Conservation (phyloP, 2,888 invertebrate species). For the Conomelus anceps region DNA sequence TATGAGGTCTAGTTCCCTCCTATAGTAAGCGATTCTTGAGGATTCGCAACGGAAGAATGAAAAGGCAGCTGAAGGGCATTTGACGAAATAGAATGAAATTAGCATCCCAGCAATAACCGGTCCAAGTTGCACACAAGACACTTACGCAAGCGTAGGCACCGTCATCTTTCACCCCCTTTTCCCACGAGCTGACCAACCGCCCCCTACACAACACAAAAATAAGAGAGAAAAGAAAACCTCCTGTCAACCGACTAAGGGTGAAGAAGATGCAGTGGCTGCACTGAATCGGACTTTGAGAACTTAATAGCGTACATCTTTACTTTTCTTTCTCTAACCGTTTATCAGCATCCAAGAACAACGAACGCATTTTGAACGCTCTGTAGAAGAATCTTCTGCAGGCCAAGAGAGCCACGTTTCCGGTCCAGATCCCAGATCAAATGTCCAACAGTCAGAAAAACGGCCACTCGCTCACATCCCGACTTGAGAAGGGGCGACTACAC, state of each 20-base stretch:
- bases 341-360: background rate
- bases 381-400: background rate
- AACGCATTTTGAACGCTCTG: background rate
- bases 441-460: background rate
- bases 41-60: no score
- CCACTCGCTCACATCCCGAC: background rate
- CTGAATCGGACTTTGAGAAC: background rate
- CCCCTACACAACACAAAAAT: background rate
- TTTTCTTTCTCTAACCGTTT: background rate
- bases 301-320: background rate
- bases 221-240: background rate
- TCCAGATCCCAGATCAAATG: background rate
- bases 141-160: background rate
- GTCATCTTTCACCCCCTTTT: constrained; percentile 1
- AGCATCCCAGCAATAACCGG: background rate
- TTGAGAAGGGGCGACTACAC: background rate
- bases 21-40: no score
- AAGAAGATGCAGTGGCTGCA: background rate
- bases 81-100: background rate
- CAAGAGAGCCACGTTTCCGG: background rate
- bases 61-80: no score
- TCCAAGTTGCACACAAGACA: background rate
- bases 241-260: background rate
- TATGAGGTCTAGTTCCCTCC: no score
- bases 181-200: constrained; percentile 6